Conservation (phyloP, 2,113 vertebrate genomes). For the Odontophorus gujanensis region DNA sequence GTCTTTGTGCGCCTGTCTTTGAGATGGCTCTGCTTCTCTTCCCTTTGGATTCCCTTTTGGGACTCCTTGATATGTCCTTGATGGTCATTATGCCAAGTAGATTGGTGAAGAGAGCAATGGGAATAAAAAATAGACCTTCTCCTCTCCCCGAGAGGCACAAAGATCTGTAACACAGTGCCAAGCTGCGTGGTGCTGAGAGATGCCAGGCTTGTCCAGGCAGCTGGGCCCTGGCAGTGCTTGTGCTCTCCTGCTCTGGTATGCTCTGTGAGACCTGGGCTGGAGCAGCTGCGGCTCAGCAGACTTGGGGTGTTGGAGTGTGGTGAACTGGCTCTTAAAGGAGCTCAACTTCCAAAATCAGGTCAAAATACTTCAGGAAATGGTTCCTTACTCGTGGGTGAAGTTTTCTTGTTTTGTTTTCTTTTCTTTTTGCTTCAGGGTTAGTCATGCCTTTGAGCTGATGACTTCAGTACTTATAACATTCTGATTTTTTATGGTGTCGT, state of each 20-base stretch:
- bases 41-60: rapidly evolving
- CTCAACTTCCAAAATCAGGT: not conserved
- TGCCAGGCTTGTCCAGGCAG: constrained; percentile 48
- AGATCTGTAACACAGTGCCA: not conserved
- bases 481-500: not conserved
- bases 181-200: not conserved
- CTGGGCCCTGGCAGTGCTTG: not conserved
- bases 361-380: not conserved
- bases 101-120: not conserved
- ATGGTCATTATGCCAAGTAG: not conserved
- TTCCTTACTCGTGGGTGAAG: rapidly evolving
- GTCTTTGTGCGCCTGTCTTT: not conserved
- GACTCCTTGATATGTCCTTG: not conserved
- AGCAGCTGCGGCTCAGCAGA: constrained; percentile 30
- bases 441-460: not conserved
- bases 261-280: not conserved
- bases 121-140: not conserved
- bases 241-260: constrained; percentile 34
- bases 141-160: not conserved
- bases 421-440: not conserved
- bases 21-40: not conserved
- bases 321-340: not conserved
- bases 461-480: not conserved
- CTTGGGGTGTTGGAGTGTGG: not conserved
- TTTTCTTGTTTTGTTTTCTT: not conserved